Conservation (phyloP, 2,797 vertebrate genomes). For the Tragelaphus oryx region DNA sequence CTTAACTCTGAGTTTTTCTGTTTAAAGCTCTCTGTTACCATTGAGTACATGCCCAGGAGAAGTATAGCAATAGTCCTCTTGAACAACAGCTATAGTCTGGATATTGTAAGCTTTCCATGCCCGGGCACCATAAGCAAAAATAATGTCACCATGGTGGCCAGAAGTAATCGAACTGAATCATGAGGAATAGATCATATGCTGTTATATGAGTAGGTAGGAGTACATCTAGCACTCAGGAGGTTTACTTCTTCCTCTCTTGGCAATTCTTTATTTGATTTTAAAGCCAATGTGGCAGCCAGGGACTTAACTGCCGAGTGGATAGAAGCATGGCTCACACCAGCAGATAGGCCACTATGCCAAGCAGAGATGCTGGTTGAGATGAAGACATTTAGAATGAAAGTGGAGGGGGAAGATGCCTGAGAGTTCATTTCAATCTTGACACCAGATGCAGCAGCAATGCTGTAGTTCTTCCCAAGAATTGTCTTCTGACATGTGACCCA, state of each 20-base stretch:
- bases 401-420: background rate
- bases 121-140: background rate
- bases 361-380: background rate
- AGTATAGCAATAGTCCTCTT: background rate
- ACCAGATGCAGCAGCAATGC: background rate
- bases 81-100: background rate
- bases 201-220: background rate
- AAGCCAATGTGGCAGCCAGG: too few relatives aligned
- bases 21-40: background rate
- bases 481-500: background rate
- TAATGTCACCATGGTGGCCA: background rate
- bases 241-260: too few relatives aligned
- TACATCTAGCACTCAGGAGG: background rate
- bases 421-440: background rate
- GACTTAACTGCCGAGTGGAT: background rate
- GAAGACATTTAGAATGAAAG: too few relatives aligned
- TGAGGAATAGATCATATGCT: background rate
- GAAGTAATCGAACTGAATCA: too few relatives aligned
- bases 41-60: accelerated
- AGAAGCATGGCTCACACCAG: too few relatives aligned
- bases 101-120: background rate
- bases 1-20: background rate
- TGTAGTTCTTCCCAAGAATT: background rate
- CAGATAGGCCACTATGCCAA: background rate
- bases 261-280: too few relatives aligned